Evolutionary conservation across 1,140 invertebrate genomes (phyloP).

Genomic region (Scylla paramamosain): DNA sequence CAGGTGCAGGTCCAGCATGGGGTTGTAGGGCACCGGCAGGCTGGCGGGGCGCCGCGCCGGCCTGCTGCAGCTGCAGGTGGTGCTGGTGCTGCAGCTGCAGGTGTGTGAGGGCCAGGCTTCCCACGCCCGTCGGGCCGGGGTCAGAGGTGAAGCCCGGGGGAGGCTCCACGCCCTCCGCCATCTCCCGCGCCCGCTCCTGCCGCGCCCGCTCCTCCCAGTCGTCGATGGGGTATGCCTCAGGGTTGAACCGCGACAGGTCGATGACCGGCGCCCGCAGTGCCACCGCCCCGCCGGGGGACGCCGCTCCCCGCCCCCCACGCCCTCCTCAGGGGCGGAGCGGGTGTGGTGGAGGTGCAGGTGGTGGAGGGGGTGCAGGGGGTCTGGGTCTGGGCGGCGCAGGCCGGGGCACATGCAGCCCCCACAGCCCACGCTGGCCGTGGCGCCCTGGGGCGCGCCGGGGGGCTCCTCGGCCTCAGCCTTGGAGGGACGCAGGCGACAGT

Average conservation of each 20-base stretch:
- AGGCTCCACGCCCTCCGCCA: constrained; percentile 87
- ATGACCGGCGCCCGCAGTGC: constrained; percentile 81
- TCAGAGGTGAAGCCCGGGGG: constrained; percentile 77
- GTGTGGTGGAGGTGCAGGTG: constrained; percentile 57
- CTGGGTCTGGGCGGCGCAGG: constrained; percentile 61
- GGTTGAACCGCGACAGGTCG: constrained; percentile 84
- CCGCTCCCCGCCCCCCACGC: background rate
- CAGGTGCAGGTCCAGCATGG: constrained; percentile 72
- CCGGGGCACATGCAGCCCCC: constrained; percentile 71
- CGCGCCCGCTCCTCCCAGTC: constrained; percentile 88
- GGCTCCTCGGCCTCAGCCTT: constrained; percentile 69
- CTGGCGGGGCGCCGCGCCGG: constrained; percentile 47
- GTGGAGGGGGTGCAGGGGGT: constrained; percentile 58
- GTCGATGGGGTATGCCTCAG: constrained; percentile 84
- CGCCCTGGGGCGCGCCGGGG: constrained; percentile 35
- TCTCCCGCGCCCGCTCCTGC: constrained; percentile 87
- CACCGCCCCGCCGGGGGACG: constrained; percentile 58
- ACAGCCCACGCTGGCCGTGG: constrained; percentile 60
- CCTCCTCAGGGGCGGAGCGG: background rate
- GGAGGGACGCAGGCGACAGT: constrained; percentile 69
- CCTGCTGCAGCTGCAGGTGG: constrained; percentile 68
- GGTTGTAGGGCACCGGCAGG: constrained; percentile 59
- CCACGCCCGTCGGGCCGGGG: background rate
- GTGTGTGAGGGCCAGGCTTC: constrained; percentile 56
- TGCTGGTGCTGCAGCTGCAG: constrained; percentile 69